Percentiles rank a stretch among this genome's conserved stretches.
These are phyloP conservation scores for Hydrotaea diabolus DNA, from an alignment of 2,888 invertebrate species.

Conservation along the genomic window DNA sequence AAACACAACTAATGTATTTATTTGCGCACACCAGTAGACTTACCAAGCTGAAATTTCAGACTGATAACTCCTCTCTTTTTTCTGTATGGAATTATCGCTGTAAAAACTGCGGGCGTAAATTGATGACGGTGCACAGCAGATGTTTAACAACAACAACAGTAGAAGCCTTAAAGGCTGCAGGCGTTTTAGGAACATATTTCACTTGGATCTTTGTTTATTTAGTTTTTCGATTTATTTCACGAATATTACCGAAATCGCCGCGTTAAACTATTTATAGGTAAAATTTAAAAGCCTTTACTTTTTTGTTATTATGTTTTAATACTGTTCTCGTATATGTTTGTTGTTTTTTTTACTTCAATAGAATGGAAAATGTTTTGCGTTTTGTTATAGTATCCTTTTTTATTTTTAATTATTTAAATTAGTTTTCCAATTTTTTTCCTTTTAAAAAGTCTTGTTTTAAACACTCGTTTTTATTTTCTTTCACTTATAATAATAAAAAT, in stretches of 20 bases:
- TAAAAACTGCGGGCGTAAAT: conserved; percentile 52
- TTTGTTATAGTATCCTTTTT: conserved; percentile 29
- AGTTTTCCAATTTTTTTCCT: conserved; percentile 2
- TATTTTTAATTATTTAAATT: conserved; percentile 26
- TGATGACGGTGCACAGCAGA: conserved; percentile 57
- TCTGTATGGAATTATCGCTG: conserved; percentile 58
- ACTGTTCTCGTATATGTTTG: too few species aligned
- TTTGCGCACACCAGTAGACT: conserved; percentile 62
- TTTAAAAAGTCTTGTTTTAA: too few species aligned
- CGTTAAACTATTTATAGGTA: background rate
- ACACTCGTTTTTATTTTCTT: background rate
- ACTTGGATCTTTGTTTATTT: conserved; percentile 19
- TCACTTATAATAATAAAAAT: too few species aligned
- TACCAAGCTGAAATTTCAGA: conserved; percentile 73
- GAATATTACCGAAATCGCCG: background rate
- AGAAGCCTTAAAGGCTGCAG: conserved; percentile 57
- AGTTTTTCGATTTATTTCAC: conserved; percentile 18
- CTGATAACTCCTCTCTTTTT: conserved; percentile 58
- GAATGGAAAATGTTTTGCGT: conserved; percentile 13
- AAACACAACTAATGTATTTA: too few species aligned
- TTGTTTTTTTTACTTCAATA: too few species aligned
- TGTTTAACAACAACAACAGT: conserved; percentile 56
- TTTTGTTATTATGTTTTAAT: too few species aligned
- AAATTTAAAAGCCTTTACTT: too few species aligned
- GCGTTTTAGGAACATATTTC: conserved; percentile 36